phyloP scores from a whole-genome alignment of 2,888 invertebrate genomes.

The Penaeus monodon region DNA sequence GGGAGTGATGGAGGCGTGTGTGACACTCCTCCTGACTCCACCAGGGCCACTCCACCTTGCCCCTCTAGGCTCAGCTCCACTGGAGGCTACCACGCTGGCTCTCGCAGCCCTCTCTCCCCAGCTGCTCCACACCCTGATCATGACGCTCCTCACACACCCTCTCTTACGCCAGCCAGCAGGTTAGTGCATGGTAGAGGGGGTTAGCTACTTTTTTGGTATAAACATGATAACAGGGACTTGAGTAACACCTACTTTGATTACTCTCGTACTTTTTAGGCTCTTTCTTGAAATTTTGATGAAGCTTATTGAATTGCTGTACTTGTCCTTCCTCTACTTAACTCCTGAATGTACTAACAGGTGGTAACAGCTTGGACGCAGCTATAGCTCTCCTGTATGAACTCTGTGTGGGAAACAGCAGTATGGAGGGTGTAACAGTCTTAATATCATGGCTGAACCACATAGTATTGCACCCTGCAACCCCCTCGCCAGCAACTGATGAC shows the following conservation, averaged over 20 bases:
- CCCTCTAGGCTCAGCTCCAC: conserved; percentile 47
- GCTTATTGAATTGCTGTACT: too few species aligned
- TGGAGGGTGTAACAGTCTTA: conserved; percentile 78
- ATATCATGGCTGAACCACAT: conserved; percentile 78
- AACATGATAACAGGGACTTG: too few species aligned
- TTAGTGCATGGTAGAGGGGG: background rate
- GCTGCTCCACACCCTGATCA: conserved; percentile 58
- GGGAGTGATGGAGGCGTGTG: conserved; percentile 63
- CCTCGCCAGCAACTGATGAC: conserved; percentile 6
- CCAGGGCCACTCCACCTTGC: conserved; percentile 44
- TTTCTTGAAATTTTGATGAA: too few species aligned
- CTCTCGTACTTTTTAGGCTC: too few species aligned
- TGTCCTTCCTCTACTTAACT: background rate
- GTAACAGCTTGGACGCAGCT: conserved; percentile 74
- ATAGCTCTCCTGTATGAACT: conserved; percentile 86
- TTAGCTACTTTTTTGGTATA: background rate
- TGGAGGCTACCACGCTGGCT: conserved; percentile 58
- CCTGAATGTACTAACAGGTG: conserved; percentile 23
- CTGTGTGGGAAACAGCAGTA: conserved; percentile 76
- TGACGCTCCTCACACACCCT: conserved; percentile 59
- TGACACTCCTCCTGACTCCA: conserved; percentile 58
- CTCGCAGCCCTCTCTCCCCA: conserved; percentile 53
- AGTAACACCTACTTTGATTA: too few species aligned
- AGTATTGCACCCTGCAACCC: conserved; percentile 25
- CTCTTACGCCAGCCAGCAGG: conserved; percentile 56